Percentiles rank a stretch among this genome's conserved stretches.
Evolutionary conservation across 2,113 vertebrate genomes (phyloP).

Genomic region (Lampris incognitus): DNA sequence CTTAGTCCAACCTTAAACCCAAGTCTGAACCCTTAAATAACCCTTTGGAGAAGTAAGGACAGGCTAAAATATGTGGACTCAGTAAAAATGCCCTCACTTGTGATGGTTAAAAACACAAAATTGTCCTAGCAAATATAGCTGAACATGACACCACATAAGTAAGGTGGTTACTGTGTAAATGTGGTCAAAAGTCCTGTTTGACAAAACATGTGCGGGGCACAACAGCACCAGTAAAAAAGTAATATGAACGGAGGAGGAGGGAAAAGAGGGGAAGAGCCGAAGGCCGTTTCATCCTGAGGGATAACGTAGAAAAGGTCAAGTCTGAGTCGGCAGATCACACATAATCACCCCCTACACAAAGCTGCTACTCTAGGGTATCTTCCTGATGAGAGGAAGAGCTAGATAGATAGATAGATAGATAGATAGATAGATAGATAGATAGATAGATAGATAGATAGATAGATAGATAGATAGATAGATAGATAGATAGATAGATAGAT

Average conservation of each 20-base stretch:
- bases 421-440: neutral
- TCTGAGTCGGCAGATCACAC: slow-evolving; percentile 83
- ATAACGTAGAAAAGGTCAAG: slow-evolving; percentile 82
- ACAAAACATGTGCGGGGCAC: slow-evolving; percentile 48
- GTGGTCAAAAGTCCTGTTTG: slow-evolving; percentile 35
- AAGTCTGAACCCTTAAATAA: too few species aligned
- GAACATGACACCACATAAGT: slow-evolving; percentile 19
- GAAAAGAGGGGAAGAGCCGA: slow-evolving; percentile 35
- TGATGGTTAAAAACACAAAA: slow-evolving; percentile 14
- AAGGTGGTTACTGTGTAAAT: slow-evolving; percentile 47
- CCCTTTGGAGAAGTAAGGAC: too few species aligned
- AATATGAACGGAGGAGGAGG: slow-evolving; percentile 23
- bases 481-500: neutral
- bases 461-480: neutral
- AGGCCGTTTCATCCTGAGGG: slow-evolving; percentile 69
- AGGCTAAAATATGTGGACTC: too few species aligned
- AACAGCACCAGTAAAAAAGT: slow-evolving; percentile 40
- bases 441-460: neutral
- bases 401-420: neutral
- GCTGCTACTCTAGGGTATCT: slow-evolving; percentile 65
- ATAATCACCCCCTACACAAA: slow-evolving; percentile 80
- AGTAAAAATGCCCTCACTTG: too few species aligned
- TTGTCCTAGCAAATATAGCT: too few species aligned
- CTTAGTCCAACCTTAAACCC: too few species aligned
- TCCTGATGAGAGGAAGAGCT: slow-evolving; percentile 79